Base-by-base conservation (phyloP, 2,797 vertebrate genomes). In the Dendrocincla tyrannina region DNA sequence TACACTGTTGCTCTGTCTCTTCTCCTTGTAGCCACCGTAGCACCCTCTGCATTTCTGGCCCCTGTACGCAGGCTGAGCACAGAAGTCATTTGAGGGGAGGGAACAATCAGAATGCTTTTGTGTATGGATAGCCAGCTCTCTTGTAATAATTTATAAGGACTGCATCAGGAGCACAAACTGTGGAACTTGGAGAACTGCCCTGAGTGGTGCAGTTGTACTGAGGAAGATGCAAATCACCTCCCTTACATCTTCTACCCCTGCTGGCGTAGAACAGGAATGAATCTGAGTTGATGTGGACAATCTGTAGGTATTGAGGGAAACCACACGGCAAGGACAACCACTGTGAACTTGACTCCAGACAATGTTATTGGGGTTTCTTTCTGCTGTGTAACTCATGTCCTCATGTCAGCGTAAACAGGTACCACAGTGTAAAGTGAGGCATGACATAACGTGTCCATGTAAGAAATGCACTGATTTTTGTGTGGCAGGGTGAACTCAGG, bases 371-470 rank as follows among this genome's bases (percentile, higher is more conserved):
- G 2, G 3, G 7, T 3, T 66, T 75, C 60, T 49, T 28, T 9
- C 8, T 77, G 17, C 39, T 39, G 5, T 50, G 10, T 46, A 62
- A 41, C 14, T 91, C 15, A 2, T 42, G 9, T 56, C n/a, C 39
- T 78, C 11, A 39, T 50, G 15, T 70, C 50, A 44, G 52, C 52
- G 39, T 72, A 37, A 70, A 63, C 25, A 16, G 42, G 44, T 17
- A 70, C 17, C 52, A 12, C 49, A 60, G 0, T 46, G 20, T 50
- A 52, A 82, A 56, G 13, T n/a, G 52, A 8, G 63, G 17, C 0
- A 3, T 52, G 33, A 70, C 24, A n/a, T 78, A 19, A 66, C 27
- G 22, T 70, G 25, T 41, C 12, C 0, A 0, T 44, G 41, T 33
- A 44, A 80, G 35, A 63, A 84, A 33, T 64, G 8, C 20, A 3